phyloP scores from a whole-genome alignment of 2,888 invertebrate species.

The Epicampocera succincta region DNA sequence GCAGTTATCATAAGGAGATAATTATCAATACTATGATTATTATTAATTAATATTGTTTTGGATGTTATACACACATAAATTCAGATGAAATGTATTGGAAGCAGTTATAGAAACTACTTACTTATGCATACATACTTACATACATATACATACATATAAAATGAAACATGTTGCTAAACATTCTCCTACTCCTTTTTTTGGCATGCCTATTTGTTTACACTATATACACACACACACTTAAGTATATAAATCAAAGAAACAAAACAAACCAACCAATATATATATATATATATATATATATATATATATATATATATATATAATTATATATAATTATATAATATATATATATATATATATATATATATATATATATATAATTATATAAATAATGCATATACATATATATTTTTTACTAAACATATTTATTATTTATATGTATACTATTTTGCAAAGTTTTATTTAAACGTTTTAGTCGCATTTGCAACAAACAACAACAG shows the following conservation, averaged over 20 bases:
- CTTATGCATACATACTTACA: conserved; percentile 10
- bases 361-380: conserved; percentile 35
- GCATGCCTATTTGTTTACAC: conserved; percentile 67
- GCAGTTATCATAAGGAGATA: conserved; percentile 49
- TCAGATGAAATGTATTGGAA: conserved; percentile 26
- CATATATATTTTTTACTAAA: conserved; percentile 67
- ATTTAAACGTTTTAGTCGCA: conserved; percentile 49
- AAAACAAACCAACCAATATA: conserved; percentile 56
- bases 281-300: conserved; percentile 36
- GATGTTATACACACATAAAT: conserved; percentile 14
- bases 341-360: conserved; percentile 59
- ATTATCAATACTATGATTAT: conserved; percentile 36
- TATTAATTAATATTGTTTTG: conserved; percentile 51
- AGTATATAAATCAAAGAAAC: conserved; percentile 34
- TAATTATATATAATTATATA: conserved; percentile 1
- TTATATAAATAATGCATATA: conserved; percentile 4
- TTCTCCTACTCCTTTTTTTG: conserved; percentile 39
- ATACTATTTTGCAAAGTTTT: conserved; percentile 61
- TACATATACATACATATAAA: conserved; percentile 3
- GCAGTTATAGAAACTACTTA: too few relatives aligned
- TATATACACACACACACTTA: background rate
- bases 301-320: conserved; percentile 40
- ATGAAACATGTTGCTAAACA: conserved; percentile 40
- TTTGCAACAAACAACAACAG: conserved; percentile 33
- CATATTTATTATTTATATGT: conserved; percentile 68